Percentiles rank a stretch among this genome's conserved stretches.
These are phyloP conservation scores for Clupea harengus DNA, from an alignment of 2,113 vertebrate species.

Conservation along the genomic window DNA sequence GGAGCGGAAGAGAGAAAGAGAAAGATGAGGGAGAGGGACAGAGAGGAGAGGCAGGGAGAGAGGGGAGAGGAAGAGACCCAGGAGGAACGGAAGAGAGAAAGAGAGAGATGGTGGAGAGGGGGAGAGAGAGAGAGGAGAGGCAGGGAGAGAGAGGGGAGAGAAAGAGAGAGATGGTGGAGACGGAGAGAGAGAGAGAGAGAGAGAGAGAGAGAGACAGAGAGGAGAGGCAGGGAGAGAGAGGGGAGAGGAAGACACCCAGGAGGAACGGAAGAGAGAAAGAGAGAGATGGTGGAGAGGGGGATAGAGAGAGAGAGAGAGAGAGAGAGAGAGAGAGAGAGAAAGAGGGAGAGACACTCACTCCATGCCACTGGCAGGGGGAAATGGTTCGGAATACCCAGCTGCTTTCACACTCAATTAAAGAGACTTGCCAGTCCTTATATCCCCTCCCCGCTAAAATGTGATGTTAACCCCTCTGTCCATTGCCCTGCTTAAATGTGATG, in stretches of 20 bases:
- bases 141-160: too few species aligned
- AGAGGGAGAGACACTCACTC: slow-evolving; percentile 35
- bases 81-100: slow-evolving; percentile 8
- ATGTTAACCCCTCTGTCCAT: background rate
- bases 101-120: background rate
- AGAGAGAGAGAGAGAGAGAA: background rate
- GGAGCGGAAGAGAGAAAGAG: background rate
- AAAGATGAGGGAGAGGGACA: too few species aligned
- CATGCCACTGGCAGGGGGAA: slow-evolving; percentile 63
- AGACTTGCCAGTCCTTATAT: slow-evolving; percentile 50
- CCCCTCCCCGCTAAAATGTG: background rate
- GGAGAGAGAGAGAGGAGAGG: background rate
- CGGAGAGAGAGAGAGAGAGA: background rate
- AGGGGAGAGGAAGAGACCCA: slow-evolving; percentile 39
- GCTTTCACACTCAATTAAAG: slow-evolving; percentile 55
- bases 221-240: slow-evolving; percentile 12
- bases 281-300: slow-evolving; percentile 66
- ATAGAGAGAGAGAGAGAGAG: background rate
- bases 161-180: background rate
- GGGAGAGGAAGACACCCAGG: too few species aligned
- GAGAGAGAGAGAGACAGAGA: too few species aligned
- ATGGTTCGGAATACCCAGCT: slow-evolving; percentile 60
- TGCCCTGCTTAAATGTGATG: background rate
- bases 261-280: too few species aligned
- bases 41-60: background rate